Percentiles rank a stretch among this genome's conserved stretches.
Evolutionary conservation across 2,113 vertebrate species (phyloP).

Genomic region (Todiramphus saurophagus): DNA sequence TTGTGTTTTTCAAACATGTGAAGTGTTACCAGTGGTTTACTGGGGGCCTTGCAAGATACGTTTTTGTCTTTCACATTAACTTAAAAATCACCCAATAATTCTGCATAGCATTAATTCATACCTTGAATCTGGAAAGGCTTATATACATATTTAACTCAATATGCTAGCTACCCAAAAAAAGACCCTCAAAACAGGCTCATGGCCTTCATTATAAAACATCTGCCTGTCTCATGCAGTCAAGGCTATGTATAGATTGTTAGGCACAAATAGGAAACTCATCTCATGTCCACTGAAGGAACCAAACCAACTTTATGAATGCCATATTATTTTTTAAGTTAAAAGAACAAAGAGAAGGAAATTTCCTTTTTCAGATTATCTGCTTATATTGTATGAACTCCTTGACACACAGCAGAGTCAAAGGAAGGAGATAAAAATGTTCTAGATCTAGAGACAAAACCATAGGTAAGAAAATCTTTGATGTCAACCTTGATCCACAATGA

Average conservation of each 20-base stretch:
- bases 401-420: neutral
- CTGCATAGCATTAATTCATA: neutral
- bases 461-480: constrained; percentile 8
- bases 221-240: constrained; percentile 7
- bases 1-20: neutral
- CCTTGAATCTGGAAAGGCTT: neutral
- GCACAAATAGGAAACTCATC: neutral
- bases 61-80: neutral
- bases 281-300: neutral
- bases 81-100: neutral
- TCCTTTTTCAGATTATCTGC: neutral
- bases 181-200: neutral
- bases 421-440: neutral
- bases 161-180: neutral
- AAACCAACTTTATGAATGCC: neutral
- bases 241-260: neutral
- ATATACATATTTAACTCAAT: neutral
- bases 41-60: accelerated
- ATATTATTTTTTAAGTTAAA: neutral
- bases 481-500: neutral
- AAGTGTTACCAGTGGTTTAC: neutral
- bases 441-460: neutral
- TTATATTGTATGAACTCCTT: neutral
- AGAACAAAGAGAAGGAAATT: neutral
- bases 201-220: constrained; percentile 32